Conservation (phyloP, 2,888 invertebrate species). For the Dicyrtomina minuta region DNA sequence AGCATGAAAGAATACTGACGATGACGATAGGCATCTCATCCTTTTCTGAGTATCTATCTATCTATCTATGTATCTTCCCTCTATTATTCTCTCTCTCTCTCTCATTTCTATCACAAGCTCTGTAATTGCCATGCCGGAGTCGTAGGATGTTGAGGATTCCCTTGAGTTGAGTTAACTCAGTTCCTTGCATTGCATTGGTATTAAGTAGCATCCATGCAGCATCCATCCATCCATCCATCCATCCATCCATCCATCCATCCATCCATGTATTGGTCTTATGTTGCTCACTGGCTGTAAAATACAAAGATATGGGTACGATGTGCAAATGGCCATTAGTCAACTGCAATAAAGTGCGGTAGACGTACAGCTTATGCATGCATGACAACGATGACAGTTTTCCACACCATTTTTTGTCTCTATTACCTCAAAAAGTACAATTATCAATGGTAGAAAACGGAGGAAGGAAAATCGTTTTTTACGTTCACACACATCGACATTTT, state of each 20-base stretch:
- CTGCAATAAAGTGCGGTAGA: constrained; percentile 2
- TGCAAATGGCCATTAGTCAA: constrained; percentile 18
- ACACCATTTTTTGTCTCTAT: constrained; percentile 38
- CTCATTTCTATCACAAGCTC: background rate
- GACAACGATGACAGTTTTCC: constrained; percentile 29
- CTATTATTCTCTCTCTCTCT: constrained; percentile 3
- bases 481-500: constrained; percentile 26
- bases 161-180: no score
- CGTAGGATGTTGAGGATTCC: background rate
- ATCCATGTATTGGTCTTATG: no score
- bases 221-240: no score
- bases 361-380: constrained; percentile 20
- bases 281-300: background rate
- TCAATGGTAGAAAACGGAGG: constrained; percentile 35
- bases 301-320: constrained; percentile 1
- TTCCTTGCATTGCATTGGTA: no score
- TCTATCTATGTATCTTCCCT: background rate
- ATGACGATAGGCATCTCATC: constrained; percentile 1
- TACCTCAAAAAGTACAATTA: constrained; percentile 40
- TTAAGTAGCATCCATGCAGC: no score
- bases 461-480: constrained; percentile 32
- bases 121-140: background rate
- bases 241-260: no score
- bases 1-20: constrained; percentile 3
- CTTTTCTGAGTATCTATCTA: background rate